phyloP scores from a whole-genome alignment of 2,797 vertebrate genomes.

The Bryconaethiops microstoma region DNA sequence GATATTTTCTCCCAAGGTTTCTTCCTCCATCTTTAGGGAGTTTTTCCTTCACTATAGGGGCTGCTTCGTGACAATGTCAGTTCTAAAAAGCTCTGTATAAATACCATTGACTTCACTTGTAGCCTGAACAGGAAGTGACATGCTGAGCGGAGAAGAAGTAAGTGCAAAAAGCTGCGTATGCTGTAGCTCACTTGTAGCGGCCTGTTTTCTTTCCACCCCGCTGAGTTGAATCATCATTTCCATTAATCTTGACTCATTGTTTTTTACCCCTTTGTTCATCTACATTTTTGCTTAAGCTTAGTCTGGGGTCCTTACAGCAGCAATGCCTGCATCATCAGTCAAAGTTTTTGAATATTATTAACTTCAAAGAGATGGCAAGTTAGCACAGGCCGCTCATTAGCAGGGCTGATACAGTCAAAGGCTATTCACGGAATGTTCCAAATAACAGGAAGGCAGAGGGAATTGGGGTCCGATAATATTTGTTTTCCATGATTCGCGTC shows the following conservation, averaged over 20 bases:
- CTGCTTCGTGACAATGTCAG: no score
- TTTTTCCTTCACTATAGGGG: no score
- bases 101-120: neutral
- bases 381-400: conserved; percentile 67
- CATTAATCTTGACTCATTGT: conserved; percentile 4
- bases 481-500: conserved; percentile 54
- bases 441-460: conserved; percentile 75
- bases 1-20: no score
- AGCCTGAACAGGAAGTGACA: conserved; percentile 40
- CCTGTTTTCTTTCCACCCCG: neutral
- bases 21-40: no score
- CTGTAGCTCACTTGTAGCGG: neutral
- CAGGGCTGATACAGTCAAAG: conserved; percentile 69
- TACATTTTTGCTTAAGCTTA: neutral
- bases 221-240: conserved; percentile 2
- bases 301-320: conserved; percentile 23
- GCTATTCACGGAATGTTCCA: conserved; percentile 69
- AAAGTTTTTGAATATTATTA: conserved; percentile 36
- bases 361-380: conserved; percentile 69
- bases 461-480: conserved; percentile 63
- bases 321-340: conserved; percentile 40
- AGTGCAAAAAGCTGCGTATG: neutral
- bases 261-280: conserved; percentile 5
- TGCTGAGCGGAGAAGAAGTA: conserved; percentile 20
- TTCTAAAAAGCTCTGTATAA: no score